Percentiles rank a stretch among this genome's conserved stretches.
Conservation (phyloP, 2,113 vertebrate genomes). For the Willisornis vidua region DNA sequence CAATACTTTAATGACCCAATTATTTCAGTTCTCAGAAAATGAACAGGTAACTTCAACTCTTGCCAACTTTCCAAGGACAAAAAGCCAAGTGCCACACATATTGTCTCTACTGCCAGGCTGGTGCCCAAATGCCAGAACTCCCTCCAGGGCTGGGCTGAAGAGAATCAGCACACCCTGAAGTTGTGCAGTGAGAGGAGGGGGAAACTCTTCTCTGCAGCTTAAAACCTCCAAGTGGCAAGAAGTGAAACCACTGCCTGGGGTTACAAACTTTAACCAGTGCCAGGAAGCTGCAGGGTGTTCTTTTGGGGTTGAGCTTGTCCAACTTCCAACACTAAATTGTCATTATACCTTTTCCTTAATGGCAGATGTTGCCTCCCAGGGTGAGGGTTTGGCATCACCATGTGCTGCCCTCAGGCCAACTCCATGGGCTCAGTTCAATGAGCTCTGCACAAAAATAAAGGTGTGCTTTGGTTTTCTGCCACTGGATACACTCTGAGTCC, state of each 20-base stretch:
- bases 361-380: background rate
- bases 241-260: background rate
- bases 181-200: background rate
- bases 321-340: background rate
- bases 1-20: constrained; percentile 50
- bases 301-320: background rate
- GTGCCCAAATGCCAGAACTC: background rate
- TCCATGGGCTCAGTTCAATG: background rate
- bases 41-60: background rate
- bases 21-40: constrained; percentile 17
- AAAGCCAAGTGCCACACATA: background rate
- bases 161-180: background rate
- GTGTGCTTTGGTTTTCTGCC: background rate
- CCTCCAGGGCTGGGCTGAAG: background rate
- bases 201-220: background rate
- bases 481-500: background rate
- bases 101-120: background rate
- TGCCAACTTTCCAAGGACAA: background rate
- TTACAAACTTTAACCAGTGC: background rate
- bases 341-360: background rate
- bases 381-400: background rate
- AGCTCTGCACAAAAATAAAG: background rate
- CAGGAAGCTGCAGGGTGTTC: background rate
- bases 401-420: background rate
- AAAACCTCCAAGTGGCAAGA: background rate